Conservation (phyloP, 2,113 vertebrate species). For the Seriola dumerili region DNA sequence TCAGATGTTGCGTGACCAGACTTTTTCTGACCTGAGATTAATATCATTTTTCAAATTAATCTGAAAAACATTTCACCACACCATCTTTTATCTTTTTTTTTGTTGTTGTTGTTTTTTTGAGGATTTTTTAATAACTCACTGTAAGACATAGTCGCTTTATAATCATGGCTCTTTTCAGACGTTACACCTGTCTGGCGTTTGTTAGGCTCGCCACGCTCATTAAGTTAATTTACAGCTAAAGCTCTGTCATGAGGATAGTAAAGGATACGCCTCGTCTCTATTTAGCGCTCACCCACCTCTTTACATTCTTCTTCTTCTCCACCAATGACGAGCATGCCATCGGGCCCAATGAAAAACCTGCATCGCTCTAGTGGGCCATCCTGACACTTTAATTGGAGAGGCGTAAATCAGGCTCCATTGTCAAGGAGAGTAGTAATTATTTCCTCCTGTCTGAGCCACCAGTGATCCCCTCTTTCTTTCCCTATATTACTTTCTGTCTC, state of each 20-base stretch:
- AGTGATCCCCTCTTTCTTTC: constrained; percentile 15
- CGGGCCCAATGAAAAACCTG: constrained; percentile 48
- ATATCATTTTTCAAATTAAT: background rate
- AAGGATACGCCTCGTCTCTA: constrained; percentile 56
- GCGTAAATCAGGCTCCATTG: constrained; percentile 78
- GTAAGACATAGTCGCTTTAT: background rate
- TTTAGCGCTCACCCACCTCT: constrained; percentile 45
- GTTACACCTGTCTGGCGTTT: constrained; percentile 30
- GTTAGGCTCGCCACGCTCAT: constrained; percentile 32
- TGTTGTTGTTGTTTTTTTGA: background rate
- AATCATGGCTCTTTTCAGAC: constrained; percentile 31
- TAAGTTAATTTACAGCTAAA: constrained; percentile 62
- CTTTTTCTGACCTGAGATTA: background rate
- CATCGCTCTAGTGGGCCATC: constrained; percentile 32
- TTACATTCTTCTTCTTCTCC: constrained; percentile 39
- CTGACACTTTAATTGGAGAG: constrained; percentile 81
- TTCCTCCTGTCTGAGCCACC: constrained; percentile 71
- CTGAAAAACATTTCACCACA: background rate
- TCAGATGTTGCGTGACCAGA: background rate
- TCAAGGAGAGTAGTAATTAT: constrained; percentile 77
- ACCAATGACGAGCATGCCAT: constrained; percentile 23
- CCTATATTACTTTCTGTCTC: constrained; percentile 23
- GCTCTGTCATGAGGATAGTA: constrained; percentile 35
- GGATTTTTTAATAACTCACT: constrained; percentile 8
- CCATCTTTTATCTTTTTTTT: background rate